Evolutionary conservation across 2,797 vertebrate species (phyloP), one percentile per base, ranked within the genome.

Genomic region (Centroberyx gerrardi): DNA sequence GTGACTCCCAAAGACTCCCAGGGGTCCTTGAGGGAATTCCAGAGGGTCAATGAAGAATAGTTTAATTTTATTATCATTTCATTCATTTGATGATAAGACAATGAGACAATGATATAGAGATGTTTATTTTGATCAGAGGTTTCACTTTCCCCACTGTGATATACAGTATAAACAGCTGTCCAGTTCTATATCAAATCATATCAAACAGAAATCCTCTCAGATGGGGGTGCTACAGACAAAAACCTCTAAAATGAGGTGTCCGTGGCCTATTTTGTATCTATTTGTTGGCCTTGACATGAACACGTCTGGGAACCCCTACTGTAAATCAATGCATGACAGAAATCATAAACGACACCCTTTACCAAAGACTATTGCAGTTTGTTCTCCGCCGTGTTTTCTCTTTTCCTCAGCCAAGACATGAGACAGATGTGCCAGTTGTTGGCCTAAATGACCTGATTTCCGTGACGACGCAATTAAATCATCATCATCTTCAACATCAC

Each of bases 21-120:
- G 62, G 87, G 86, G 71, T 78, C 86, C 83, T 8, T 67, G 88
- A 87, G 82, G 54, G 12, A 88, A 88, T 83, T 73, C 90, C 68
- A 80, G 12, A 29, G 53, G 5, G 12, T 29, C 9, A 40, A 40
- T 40, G 38, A 40, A 12, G 2, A 40, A 40, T 40, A 40, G 38
- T 10, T 40, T 40, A 8, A 40, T 40, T 8, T 40, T 10, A 40
- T 40, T 12, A 8, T 40, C 12, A 12, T 40, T 40, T 40, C 8
- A 40, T 40, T 40, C 38, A 40, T 40, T 40, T 40, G 38, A 40
- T 40, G 38, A 40, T 40, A 8, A 10, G 2, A 12, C 38, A 40
- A 40, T 40, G 38, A 40, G 38, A 12, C 3, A 10, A 40, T 40
- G 9, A 40, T 40, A 12, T 12, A 12, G 38, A 40, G 38, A 15